Evolutionary conservation across 1,140 invertebrate species (phyloP).

Genomic region (Latrodectus geometricus): DNA sequence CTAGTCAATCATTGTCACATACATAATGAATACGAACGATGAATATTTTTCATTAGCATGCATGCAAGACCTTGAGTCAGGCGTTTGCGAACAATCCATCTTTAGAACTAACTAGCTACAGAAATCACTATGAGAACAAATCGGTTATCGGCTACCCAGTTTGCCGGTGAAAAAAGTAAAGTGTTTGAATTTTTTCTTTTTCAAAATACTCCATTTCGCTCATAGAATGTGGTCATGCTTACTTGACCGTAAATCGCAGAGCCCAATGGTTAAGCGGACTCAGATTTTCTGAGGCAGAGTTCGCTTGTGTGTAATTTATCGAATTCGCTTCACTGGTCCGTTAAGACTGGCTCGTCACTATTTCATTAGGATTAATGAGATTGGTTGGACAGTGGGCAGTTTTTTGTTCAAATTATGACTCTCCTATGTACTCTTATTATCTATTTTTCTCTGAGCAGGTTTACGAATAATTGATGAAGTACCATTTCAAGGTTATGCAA

Average conservation of each 20-base stretch:
- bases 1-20: conserved; percentile 7
- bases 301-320: conserved; percentile 43
- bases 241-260: conserved; percentile 30
- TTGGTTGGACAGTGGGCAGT: neutral
- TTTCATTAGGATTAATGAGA: conserved; percentile 46
- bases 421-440: neutral
- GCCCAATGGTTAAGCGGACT: conserved; percentile 7
- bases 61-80: neutral
- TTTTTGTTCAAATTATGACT: too few relatives aligned
- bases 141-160: conserved; percentile 23
- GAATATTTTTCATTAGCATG: conserved; percentile 44
- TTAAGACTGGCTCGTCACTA: conserved; percentile 19
- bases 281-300: neutral
- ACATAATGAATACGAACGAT: conserved; percentile 17
- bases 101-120: conserved; percentile 24
- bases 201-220: conserved; percentile 27
- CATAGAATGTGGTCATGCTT: conserved; percentile 23
- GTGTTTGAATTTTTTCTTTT: neutral
- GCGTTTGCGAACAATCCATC: conserved; percentile 46
- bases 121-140: conserved; percentile 44
- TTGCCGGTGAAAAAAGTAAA: neutral
- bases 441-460: neutral
- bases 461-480: conserved; percentile 5
- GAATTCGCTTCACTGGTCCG: conserved; percentile 33
- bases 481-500: conserved; percentile 12